Evolutionary conservation across 2,888 invertebrate genomes (phyloP).

Genomic region (Clepsis dumicolana): DNA sequence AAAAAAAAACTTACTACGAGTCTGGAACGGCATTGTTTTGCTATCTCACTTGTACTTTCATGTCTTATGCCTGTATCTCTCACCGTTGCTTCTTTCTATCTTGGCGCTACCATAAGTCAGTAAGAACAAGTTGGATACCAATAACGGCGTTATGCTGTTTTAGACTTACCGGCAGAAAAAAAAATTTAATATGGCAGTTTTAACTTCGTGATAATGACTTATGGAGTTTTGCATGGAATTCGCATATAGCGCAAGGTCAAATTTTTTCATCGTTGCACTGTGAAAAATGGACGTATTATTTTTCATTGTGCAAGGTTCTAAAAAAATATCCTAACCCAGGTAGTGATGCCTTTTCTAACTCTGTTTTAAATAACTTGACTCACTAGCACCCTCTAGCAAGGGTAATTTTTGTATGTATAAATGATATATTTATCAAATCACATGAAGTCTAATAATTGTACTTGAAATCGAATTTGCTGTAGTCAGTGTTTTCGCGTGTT

Average conservation of each 20-base stretch:
- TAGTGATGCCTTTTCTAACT: not conserved
- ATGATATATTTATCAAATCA: conserved; percentile 18
- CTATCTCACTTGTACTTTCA: conserved; percentile 1
- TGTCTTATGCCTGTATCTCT: not conserved
- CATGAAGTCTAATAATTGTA: conserved; percentile 33
- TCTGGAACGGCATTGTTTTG: not conserved
- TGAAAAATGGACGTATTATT: not conserved
- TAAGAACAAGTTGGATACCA: not conserved
- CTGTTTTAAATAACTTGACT: not conserved
- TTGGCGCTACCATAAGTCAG: not conserved
- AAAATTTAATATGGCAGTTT: not conserved
- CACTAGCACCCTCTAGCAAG: not conserved
- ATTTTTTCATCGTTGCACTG: not conserved
- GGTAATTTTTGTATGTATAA: not conserved
- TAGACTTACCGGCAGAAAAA: not conserved
- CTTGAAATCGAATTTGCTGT: conserved; percentile 53
- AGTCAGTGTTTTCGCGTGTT: conserved; percentile 56
- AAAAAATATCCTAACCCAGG: not conserved
- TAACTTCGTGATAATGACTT: not conserved
- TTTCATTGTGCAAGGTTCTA: not conserved
- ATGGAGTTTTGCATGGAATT: not conserved
- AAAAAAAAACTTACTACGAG: too few species aligned
- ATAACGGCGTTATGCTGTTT: not conserved
- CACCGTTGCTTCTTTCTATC: not conserved
- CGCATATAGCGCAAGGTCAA: not conserved